Evolutionary conservation across 1,140 invertebrate species (phyloP), one percentile per base, ranked within the genome.

Genomic region (Ephestia elutella): DNA sequence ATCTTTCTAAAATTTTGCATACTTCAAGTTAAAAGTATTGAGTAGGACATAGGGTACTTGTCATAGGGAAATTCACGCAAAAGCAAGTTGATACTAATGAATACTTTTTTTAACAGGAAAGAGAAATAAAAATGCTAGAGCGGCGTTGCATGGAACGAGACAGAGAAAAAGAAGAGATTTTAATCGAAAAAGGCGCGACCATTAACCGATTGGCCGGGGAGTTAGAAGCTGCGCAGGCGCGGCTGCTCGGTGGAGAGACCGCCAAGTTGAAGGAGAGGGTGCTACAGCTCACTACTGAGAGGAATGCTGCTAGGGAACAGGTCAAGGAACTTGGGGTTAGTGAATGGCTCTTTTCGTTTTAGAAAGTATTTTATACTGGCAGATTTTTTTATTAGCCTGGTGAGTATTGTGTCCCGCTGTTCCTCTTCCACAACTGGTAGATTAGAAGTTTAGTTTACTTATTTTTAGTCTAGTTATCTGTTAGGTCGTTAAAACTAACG

Each of bases 181-280:
- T 92, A 8, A 70, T 90, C 54, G 90, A 91, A 25, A 91, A 92
- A 58, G 87, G 90, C 0, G 78, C 78, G 0, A 90, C 85, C 19
- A 91, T 91, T 18, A 91, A 91, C 67, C 76, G 89, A 38, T 59
- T 91, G 0, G 89, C 84, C 9, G 60, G 71, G 9, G 90, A 90
- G 4, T 49, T 92, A n/a, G 86, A 90, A 59, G 80, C 87, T 1
- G 87, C 90, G 0, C 91, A 91, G 54, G 82, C 63, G 19, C 65
- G 78, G 35, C 66, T 87, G 0, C 70, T 78, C 0, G 78, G 66
- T 28, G 81, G 78, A 10, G 82, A 84, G 51, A 56, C 68, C 0
- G 51, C 70, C 0, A 65, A 75, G 10, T 57, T 89, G 5, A 86
- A 82, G 58, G 85, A 88, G 28, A 86, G 76, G 62, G 71, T 87